Evolutionary conservation across 2,888 invertebrate genomes (phyloP).

Genomic region (Phanerotoma sp.): DNA sequence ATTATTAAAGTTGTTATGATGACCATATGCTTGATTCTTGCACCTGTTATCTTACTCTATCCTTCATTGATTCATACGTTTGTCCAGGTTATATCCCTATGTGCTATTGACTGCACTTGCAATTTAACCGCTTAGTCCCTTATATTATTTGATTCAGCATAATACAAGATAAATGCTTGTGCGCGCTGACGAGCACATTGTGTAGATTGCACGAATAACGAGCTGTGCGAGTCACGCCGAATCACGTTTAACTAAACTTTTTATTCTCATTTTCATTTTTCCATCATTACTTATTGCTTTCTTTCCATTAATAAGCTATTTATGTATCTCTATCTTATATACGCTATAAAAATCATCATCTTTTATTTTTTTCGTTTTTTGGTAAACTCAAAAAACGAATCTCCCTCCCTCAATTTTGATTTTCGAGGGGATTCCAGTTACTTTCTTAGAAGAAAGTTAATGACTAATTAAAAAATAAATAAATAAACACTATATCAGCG

Average conservation of each 20-base stretch:
- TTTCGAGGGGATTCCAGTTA: too few species aligned
- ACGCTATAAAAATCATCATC: too few species aligned
- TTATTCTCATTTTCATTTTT: too few species aligned
- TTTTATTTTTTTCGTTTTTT: too few species aligned
- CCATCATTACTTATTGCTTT: too few species aligned
- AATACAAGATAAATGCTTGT: slow-evolving; percentile 9
- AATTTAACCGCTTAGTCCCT: slow-evolving; percentile 12
- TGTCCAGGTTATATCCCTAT: not conserved
- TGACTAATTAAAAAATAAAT: too few species aligned
- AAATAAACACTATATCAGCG: too few species aligned
- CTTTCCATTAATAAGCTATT: slow-evolving; percentile 21
- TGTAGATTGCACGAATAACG: slow-evolving; percentile 44
- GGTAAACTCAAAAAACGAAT: too few species aligned
- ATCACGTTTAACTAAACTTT: slow-evolving; percentile 42
- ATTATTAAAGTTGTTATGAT: too few species aligned
- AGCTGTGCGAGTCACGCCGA: slow-evolving; percentile 49
- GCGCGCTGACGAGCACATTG: slow-evolving; percentile 50
- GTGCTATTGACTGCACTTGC: not conserved
- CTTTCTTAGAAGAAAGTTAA: too few species aligned
- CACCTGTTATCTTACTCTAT: not conserved
- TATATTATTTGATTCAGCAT: not conserved
- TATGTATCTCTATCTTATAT: too few species aligned
- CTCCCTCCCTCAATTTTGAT: too few species aligned
- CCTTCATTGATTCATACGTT: not conserved
- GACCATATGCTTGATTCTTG: not conserved